Evolutionary conservation across 1,140 invertebrate species (phyloP), one percentile per base, ranked within the genome.

Genomic region (Portunus trituberculatus): DNA sequence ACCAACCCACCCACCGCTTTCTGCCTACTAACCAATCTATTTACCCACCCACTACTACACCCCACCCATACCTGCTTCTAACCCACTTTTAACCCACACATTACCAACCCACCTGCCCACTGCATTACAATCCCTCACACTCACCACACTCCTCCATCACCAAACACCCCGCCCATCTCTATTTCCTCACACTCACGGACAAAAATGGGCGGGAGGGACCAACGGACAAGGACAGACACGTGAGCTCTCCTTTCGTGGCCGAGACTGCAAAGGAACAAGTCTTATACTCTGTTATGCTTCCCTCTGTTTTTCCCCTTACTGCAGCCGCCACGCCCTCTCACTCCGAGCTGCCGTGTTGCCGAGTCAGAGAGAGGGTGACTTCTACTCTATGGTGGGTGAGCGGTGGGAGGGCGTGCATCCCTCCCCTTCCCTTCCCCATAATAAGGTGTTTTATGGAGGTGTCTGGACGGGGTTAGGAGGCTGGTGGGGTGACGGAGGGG

Each of bases 381-480:
- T n/a, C 67, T 76, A 20, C 12, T 76, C 20, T 76, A 76, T 76
- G 8, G 20, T 76, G n/a, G 67, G n/a, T 25, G n/a, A 25, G 59
- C 3, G 59, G 59, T n/a, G 1, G 20, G 67, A 52, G 67, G 67
- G 20, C 6, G 8, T 76, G 67, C 8, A 76, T 76, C 67, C 67
- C 67, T n/a, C 67, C 67, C 67, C 20, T 59, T 10, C 52, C 67
- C 2, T 8, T 25, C 25, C n/a, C 67, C 20, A 76, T 76, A 76
- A 76, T 76, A 76, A n/a, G 67, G 67, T 76, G 67, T 76, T 76
- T 76, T 76, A 76, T 76, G 67, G 67, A 20, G 67, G 67, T 76
- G 67, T 76, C 67, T 76, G 67, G 67, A 76, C 67, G 20, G 67
- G 67, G 67, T 20, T 76, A 7, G 67, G 16, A n/a, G 25, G 67